Base-by-base conservation (phyloP, 2,888 invertebrate species). In the Lymantria dispar region DNA sequence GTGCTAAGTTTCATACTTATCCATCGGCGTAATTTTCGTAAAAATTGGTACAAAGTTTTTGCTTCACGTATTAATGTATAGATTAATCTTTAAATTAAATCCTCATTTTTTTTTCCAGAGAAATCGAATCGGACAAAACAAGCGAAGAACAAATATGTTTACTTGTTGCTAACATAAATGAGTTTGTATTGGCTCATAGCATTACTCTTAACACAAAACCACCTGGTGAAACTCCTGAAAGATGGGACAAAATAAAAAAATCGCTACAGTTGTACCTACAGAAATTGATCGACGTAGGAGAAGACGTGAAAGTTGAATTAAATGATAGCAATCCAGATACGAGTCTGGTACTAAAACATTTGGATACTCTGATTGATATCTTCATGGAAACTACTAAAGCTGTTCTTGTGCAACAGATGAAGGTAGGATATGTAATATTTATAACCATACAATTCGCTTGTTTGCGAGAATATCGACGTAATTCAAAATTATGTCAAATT, bases 341-440 rank as follows among this genome's bases (percentile, higher is more conserved):
- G 86, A 73, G 54, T 37, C 59, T 91, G 43, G 85, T 85, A 3
- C 68, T 68, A 61, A 89, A 80, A 57, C 92, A 86, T 76, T 63
- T 93, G 51, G 89, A 91, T n/a, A 84, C 87, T 0, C 68, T 94
- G 49, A 90, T 93, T 36, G 90, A 85, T 30, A 91, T 92, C 39
- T 94, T 93, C 73, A 80, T 92, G 61, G 92, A 92, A 69, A 92
- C 93, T 0, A 93, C 93, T 0, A 93, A 93, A 64, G 91, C 90
- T 44, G 92, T 93, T 10, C 76, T 94, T 39, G 90, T 92, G 13
- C 91, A 92, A 62, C 93, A 93, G 69, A 92, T 93, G 82, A 92
- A 92, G 91, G 93, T 93, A 76, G 70, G 65, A 37, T 7, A 33
- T 7, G 3, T 10, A 33, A 8, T 33, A 22, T 22, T n/a, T 22